phyloP scores from a whole-genome alignment of 2,113 vertebrate genomes.

The Poeciliopsis turrubarensis region DNA sequence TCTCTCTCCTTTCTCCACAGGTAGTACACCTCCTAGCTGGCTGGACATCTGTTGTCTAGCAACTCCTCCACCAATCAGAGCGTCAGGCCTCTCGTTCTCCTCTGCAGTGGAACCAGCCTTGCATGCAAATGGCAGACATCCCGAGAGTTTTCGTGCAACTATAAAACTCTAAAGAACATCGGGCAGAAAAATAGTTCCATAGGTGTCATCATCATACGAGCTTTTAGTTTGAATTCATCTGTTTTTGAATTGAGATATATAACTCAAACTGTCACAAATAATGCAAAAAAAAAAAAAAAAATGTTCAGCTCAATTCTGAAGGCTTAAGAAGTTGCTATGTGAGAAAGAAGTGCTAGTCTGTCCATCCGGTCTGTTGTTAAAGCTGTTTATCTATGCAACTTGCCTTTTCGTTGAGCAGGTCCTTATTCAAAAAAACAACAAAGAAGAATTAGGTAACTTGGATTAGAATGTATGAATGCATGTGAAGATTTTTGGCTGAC shows the following conservation, averaged over 20 bases:
- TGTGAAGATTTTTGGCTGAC: not conserved
- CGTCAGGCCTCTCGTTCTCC: constrained; percentile 66
- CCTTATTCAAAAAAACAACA: not conserved
- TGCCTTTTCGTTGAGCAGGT: not conserved
- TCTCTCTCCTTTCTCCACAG: constrained; percentile 72
- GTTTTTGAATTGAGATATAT: not conserved
- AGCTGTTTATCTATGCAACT: not conserved
- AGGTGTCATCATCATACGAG: too few species aligned
- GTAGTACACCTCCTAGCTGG: constrained; percentile 75
- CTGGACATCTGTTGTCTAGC: constrained; percentile 85
- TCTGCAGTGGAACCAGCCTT: constrained; percentile 82
- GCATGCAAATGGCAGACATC: constrained; percentile 78
- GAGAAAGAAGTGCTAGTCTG: not conserved
- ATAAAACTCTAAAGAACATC: constrained; percentile 51
- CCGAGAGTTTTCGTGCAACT: constrained; percentile 60
- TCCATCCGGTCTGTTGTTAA: not conserved
- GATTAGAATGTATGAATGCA: not conserved
- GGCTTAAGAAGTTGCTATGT: too few species aligned
- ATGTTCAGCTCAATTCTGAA: not conserved
- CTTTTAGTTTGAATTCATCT: not conserved
- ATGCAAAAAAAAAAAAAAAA: not conserved
- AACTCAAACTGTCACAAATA: not conserved
- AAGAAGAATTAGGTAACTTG: not conserved
- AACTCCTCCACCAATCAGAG: constrained; percentile 82
- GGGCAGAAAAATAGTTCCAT: not conserved